Percentiles rank a stretch among this genome's conserved stretches.
Conservation (phyloP, 2,888 invertebrate species). For the Phyllotreta striolata region DNA sequence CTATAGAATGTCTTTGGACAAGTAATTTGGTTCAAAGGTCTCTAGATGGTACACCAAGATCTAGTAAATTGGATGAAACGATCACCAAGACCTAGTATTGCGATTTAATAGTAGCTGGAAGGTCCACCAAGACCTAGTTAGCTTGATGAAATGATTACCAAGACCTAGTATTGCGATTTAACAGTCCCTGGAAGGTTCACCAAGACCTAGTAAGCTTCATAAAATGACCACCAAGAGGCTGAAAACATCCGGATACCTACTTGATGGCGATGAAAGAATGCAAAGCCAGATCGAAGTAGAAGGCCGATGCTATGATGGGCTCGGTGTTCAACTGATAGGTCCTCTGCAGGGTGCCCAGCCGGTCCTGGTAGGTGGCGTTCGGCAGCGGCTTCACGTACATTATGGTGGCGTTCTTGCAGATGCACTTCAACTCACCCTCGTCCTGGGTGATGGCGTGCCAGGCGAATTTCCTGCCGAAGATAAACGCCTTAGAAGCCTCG, state of each 20-base stretch:
- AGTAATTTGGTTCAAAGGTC: neutral
- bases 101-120: too few relatives aligned
- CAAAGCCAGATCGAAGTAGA: slow-evolving; percentile 87
- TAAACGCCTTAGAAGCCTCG: neutral
- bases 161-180: too few relatives aligned
- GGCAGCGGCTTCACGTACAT: slow-evolving; percentile 78
- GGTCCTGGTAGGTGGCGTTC: slow-evolving; percentile 73
- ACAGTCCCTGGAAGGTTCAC: too few relatives aligned
- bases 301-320: slow-evolving; percentile 81
- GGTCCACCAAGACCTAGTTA: too few relatives aligned
- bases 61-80: too few relatives aligned
- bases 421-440: slow-evolving; percentile 76
- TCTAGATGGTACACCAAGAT: neutral
- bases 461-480: slow-evolving; percentile 64
- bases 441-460: slow-evolving; percentile 86
- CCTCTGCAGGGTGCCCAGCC: slow-evolving; percentile 73
- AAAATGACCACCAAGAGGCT: too few relatives aligned
- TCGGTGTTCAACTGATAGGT: slow-evolving; percentile 76
- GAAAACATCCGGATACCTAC: too few relatives aligned
- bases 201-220: too few relatives aligned
- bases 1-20: neutral
- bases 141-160: neutral
- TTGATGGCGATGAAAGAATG: slow-evolving; percentile 76
- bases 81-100: too few relatives aligned
- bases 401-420: slow-evolving; percentile 79